Evolutionary conservation across 2,113 vertebrate genomes (phyloP), one percentile per base, ranked within the genome.

Genomic region (Pseudorectes ferrugineus): DNA sequence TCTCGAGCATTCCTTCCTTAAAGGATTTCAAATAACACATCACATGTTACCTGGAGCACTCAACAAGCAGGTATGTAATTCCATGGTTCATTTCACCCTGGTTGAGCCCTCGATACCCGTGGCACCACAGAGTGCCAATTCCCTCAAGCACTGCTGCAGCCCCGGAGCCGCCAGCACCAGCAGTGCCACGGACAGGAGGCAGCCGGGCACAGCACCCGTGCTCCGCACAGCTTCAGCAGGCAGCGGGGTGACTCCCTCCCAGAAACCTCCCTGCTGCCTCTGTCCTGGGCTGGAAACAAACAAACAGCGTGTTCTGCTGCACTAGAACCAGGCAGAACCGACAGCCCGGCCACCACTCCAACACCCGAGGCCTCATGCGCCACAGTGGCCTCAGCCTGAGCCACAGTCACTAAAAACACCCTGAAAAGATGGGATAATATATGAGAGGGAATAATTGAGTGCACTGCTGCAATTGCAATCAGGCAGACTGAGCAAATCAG

Each of bases 1-100:
- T 97, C 90, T 98, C 98, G 0, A 98, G 88, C 96, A 98, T 97
- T 51, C 98, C 98, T 96, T 98, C 98, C 98, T 98, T 92, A 58
- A 96, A 79, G 55, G 91, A 79, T 85, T 68, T 66, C 66, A 85
- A 85, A 31, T 12, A 55, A 77, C 12, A 49, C 35, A 87, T 18
- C 43, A 28, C 45, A 4, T 7, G 14, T 88, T 67, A 80, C 20
- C 28, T 11, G 31, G 42, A 93, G 57, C n/a, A 29, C 65, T 42
- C 6, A 48, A 24, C 10, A 54, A 36, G 42, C 28, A 61, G 48
- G 10, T 9, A 29, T n/a, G 35, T 7, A 20, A 62, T 16, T 16
- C 20, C 29, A 45, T 4, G 23, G 23, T 46, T 15, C 13, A 31
- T n/a, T 66, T 66, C 12, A 6, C n/a, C 43, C 72, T 61, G 38